A percentile compares a stretch with the other conserved stretches of the same genome.
These are phyloP conservation scores for Himalopsyche phryganea DNA, from an alignment of 1,140 invertebrate species.

Conservation along the genomic window DNA sequence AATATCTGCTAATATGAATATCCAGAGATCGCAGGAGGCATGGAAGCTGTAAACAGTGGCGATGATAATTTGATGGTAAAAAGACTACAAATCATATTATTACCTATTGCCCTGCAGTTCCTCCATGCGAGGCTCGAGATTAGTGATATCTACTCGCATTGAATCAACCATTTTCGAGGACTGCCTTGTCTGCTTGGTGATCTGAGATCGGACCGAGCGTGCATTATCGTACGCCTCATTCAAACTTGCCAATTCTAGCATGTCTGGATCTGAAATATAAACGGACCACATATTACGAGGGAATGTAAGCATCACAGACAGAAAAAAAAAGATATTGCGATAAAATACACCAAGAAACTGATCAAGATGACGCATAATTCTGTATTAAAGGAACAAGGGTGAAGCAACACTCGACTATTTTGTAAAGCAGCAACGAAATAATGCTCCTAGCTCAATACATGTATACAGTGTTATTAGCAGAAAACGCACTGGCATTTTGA, in stretches of 20 bases:
- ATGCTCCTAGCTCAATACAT: neutral
- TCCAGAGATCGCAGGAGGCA: too few species aligned
- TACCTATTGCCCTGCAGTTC: conserved; percentile 14
- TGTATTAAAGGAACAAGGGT: neutral
- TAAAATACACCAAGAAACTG: too few species aligned
- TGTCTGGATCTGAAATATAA: conserved; percentile 20
- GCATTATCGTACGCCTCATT: conserved; percentile 7
- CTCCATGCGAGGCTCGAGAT: conserved; percentile 6
- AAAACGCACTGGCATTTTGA: neutral
- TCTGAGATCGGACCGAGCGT: conserved; percentile 6
- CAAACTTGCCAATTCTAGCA: conserved; percentile 20
- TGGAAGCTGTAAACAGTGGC: too few species aligned
- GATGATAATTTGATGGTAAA: too few species aligned
- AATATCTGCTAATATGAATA: too few species aligned
- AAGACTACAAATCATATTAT: neutral
- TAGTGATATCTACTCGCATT: conserved; percentile 7
- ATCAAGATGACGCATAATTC: too few species aligned
- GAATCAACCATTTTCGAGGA: conserved; percentile 9
- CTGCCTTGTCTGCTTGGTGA: conserved; percentile 2
- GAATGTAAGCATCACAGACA: too few species aligned
- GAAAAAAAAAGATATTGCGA: neutral
- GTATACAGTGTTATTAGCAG: neutral
- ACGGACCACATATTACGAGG: neutral
- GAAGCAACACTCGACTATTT: neutral
- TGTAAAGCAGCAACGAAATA: neutral